Evolutionary conservation across 2,797 vertebrate genomes (phyloP).

Genomic region (Coilia nasus): DNA sequence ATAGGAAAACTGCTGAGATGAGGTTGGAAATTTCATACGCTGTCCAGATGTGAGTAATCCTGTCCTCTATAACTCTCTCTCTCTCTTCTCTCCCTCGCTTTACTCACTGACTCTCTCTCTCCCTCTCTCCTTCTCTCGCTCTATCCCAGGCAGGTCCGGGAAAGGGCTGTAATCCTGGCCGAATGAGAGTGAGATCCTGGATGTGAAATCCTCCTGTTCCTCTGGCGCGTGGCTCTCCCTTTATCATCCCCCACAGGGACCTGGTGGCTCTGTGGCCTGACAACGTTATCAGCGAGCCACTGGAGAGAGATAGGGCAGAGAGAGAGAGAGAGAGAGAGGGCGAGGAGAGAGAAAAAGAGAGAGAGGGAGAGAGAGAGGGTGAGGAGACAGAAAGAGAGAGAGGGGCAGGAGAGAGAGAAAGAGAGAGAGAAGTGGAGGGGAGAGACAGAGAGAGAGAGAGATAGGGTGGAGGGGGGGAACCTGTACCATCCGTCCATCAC

Average conservation of each 20-base stretch:
- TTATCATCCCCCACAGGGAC: constrained; percentile 60
- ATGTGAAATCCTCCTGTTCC: constrained; percentile 57
- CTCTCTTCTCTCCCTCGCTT: neutral
- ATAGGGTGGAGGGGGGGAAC: neutral
- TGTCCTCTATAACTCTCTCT: neutral
- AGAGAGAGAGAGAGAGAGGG: neutral
- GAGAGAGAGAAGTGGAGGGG: too few species aligned
- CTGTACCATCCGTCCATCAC: neutral
- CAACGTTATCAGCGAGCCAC: constrained; percentile 56
- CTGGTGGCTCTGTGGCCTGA: constrained; percentile 34
- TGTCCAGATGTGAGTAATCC: constrained; percentile 61
- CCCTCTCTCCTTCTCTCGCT: constrained; percentile 40
- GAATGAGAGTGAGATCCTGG: constrained; percentile 49
- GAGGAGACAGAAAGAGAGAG: too few species aligned
- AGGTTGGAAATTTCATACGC: constrained; percentile 64
- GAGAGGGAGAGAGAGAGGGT: neutral
- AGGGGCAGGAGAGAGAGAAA: neutral
- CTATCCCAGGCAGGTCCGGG: constrained; percentile 50
- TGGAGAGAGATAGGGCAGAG: constrained; percentile 27
- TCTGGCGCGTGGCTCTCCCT: constrained; percentile 48
- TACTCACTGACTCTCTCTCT: neutral
- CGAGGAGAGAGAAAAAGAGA: neutral
- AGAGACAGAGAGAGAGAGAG: too few species aligned
- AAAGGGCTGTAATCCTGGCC: constrained; percentile 62
- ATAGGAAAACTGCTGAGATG: constrained; percentile 55